phyloP scores from a whole-genome alignment of 2,888 invertebrate species.

The Habrosyne pyritoides region DNA sequence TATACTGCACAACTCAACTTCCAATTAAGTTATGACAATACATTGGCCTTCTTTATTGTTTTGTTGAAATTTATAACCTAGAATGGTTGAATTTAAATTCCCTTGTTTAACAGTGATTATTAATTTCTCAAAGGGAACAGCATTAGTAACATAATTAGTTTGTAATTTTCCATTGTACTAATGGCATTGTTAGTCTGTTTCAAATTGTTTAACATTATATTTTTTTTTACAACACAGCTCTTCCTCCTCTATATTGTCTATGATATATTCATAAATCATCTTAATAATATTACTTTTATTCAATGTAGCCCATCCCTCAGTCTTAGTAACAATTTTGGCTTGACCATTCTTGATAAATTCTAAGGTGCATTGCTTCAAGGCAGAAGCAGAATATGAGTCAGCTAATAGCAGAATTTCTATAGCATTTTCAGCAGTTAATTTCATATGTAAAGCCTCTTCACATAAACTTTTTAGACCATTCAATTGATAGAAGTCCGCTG shows the following conservation, averaged over 20 bases:
- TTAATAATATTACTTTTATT: constrained; percentile 72
- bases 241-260: background rate
- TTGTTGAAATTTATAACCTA: too few species aligned
- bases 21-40: too few species aligned
- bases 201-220: background rate
- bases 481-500: constrained; percentile 75
- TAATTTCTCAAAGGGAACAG: too few species aligned
- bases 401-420: constrained; percentile 72
- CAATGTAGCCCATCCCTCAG: constrained; percentile 69
- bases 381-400: constrained; percentile 69
- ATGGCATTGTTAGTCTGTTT: too few species aligned
- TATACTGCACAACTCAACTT: too few species aligned
- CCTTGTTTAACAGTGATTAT: too few species aligned
- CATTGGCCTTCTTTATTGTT: too few species aligned
- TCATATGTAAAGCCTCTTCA: constrained; percentile 72
- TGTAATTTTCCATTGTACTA: too few species aligned
- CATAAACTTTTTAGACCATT: constrained; percentile 68
- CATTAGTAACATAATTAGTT: too few species aligned
- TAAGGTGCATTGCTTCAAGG: constrained; percentile 62
- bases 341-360: constrained; percentile 78
- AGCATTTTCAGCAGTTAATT: constrained; percentile 75
- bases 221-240: background rate
- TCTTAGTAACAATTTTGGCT: constrained; percentile 69
- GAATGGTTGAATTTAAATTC: too few species aligned
- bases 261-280: constrained; percentile 15